A percentile compares a stretch with the other conserved stretches of the same genome.
phyloP scores from a whole-genome alignment of 2,888 invertebrate genomes.

The Pyrrhia umbra region DNA sequence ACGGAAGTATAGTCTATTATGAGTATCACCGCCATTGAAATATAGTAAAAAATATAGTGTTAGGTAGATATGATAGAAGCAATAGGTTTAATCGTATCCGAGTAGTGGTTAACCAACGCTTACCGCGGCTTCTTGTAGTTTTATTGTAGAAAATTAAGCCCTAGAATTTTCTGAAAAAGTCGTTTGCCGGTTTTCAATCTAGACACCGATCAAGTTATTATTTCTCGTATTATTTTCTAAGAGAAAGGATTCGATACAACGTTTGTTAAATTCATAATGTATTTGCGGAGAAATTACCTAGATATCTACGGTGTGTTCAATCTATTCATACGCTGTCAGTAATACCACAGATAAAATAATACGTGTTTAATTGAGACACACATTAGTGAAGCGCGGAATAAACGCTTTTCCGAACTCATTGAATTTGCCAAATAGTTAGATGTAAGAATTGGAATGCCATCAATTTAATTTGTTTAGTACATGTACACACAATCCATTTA shows the following conservation, averaged over 20 bases:
- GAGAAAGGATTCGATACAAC: neutral
- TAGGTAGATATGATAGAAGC: conserved; percentile 26
- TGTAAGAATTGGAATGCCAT: conserved; percentile 35
- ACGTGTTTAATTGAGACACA: neutral
- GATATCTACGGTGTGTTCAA: neutral
- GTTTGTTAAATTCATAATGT: neutral
- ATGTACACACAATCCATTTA: conserved; percentile 16
- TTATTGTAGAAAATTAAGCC: conserved; percentile 10
- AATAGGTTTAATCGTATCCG: conserved; percentile 43
- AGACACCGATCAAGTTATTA: neutral
- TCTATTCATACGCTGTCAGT: conserved; percentile 1
- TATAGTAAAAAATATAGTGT: conserved; percentile 40
- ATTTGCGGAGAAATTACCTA: neutral
- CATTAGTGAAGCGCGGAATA: conserved; percentile 13
- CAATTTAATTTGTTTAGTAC: conserved; percentile 34
- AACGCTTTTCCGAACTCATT: conserved; percentile 29
- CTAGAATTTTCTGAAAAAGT: conserved; percentile 12
- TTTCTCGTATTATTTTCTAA: neutral
- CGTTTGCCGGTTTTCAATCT: neutral
- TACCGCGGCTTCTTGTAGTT: conserved; percentile 8
- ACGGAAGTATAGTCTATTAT: conserved; percentile 42
- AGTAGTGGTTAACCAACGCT: conserved; percentile 51
- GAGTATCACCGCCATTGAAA: conserved; percentile 31
- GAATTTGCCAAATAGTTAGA: conserved; percentile 25
- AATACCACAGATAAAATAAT: too few relatives aligned